These are phyloP conservation scores for Oncorhynchus keta DNA, from an alignment of 2,113 vertebrate genomes.

Conservation along the genomic window DNA sequence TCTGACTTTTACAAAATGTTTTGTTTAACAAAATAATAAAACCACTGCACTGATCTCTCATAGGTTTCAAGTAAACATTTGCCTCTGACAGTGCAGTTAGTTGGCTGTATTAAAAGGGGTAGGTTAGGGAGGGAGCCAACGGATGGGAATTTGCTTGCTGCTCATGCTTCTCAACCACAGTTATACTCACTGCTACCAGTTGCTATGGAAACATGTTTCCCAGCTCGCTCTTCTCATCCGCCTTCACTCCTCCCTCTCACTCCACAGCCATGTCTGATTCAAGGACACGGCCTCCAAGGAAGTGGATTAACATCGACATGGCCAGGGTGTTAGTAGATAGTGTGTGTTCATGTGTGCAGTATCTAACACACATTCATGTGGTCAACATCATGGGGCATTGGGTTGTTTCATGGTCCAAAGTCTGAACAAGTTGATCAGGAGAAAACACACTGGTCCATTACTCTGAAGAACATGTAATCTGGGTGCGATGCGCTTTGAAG, in stretches of 20 bases:
- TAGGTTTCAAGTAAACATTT: constrained; percentile 8
- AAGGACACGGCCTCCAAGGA: constrained; percentile 44
- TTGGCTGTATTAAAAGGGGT: constrained; percentile 21
- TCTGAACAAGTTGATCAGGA: not conserved
- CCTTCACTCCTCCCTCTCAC: constrained; percentile 15
- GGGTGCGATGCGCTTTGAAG: constrained; percentile 8
- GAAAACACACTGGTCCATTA: not conserved
- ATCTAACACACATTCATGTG: constrained; percentile 24
- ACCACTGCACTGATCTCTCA: constrained; percentile 9
- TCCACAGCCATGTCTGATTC: constrained; percentile 38
- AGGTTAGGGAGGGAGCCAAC: constrained; percentile 47
- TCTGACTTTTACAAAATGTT: too few species aligned
- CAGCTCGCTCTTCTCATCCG: constrained; percentile 14
- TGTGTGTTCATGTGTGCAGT: not conserved
- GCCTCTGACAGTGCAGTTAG: constrained; percentile 1
- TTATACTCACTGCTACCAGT: constrained; percentile 66
- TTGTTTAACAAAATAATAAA: not conserved
- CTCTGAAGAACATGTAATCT: not conserved
- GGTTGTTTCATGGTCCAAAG: not conserved
- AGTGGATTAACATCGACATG: constrained; percentile 48
- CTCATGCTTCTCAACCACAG: constrained; percentile 65
- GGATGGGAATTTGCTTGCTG: constrained; percentile 57
- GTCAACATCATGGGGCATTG: constrained; percentile 28
- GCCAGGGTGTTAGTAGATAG: constrained; percentile 35
- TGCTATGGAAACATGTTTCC: constrained; percentile 70